Evolutionary conservation across 1,140 invertebrate genomes (phyloP), one percentile per base, ranked within the genome.

Genomic region (Stenopsyche tienmushanensis): DNA sequence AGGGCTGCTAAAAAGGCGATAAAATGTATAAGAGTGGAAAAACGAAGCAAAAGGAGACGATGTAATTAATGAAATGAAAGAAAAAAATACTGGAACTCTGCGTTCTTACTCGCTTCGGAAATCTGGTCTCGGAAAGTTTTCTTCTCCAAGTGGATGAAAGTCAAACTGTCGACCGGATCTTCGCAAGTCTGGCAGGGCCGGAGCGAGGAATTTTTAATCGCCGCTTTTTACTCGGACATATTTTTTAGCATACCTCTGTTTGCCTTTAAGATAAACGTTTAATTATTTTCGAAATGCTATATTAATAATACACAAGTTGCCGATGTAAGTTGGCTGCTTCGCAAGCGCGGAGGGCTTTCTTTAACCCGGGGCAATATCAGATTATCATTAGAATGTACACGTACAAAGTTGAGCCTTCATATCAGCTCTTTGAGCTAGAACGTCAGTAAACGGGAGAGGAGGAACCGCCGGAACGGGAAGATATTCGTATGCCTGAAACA

Each of bases 61-160:
- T 52, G 59, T 62, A 62, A 62, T 62, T 62, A 62, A 62, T 52
- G 59, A 52, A 62, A 52, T 20, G 47, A 52, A 57, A 42, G 39
- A 45, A 59, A 59, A 45, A 41, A 41, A 50, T 10, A 5, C 10
- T 13, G 23, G 8, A 47, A 59, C 39, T 45, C 20, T 15, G 34
- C 57, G 59, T 29, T 18, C 49, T 52, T 49, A 29, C n/a, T 52
- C 20, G 15, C 18, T 15, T 25, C 25, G 26, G 59, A 62, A 52
- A 62, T 62, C 59, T 62, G 49, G 18, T 15, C 9, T 15, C 9
- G 59, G 47, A 62, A 52, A 62, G 18, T 49, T 62, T 60, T 60
- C 24, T 5, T 25, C n/a, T 41, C 13, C 18, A 1, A 42, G 34
- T 8, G 39, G 39, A 1, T 53, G n/a, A 23, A 18, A 62, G 59